Evolutionary conservation across 2,888 invertebrate species (phyloP).

Genomic region (Erebia aethiops): DNA sequence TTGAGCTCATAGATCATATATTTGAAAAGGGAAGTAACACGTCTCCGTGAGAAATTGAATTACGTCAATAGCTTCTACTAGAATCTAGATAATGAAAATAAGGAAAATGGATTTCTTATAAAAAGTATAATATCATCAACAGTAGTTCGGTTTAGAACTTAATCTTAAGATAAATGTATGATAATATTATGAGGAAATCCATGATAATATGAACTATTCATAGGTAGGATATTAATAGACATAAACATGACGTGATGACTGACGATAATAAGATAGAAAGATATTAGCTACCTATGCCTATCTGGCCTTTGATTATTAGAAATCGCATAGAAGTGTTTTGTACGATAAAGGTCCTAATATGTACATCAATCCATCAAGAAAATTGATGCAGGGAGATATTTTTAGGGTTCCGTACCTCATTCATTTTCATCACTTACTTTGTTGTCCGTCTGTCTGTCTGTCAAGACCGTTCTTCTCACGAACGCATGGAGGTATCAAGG

Average conservation of each 20-base stretch:
- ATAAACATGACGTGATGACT: background rate
- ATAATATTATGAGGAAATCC: background rate
- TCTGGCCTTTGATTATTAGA: too few relatives aligned
- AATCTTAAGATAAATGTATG: constrained; percentile 11
- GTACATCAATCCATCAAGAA: too few relatives aligned
- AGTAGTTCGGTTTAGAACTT: constrained; percentile 19
- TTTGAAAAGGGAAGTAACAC: background rate
- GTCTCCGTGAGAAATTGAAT: constrained; percentile 3
- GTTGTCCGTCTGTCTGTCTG: too few relatives aligned
- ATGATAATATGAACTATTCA: background rate
- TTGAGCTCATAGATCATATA: too few relatives aligned
- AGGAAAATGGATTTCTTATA: constrained; percentile 17
- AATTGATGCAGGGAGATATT: too few relatives aligned
- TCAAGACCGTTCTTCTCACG: too few relatives aligned
- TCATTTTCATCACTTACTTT: too few relatives aligned
- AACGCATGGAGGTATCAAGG: too few relatives aligned
- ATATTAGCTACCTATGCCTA: too few relatives aligned
- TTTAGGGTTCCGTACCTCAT: too few relatives aligned
- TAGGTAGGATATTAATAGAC: background rate
- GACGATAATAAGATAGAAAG: background rate
- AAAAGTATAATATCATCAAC: background rate
- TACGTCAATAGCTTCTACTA: background rate
- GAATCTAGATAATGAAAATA: background rate
- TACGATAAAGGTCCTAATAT: too few relatives aligned
- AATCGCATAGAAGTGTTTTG: too few relatives aligned